Evolutionary conservation across 2,888 invertebrate species (phyloP), one percentile per base, ranked within the genome.

Genomic region (Luffia ferchaultella): DNA sequence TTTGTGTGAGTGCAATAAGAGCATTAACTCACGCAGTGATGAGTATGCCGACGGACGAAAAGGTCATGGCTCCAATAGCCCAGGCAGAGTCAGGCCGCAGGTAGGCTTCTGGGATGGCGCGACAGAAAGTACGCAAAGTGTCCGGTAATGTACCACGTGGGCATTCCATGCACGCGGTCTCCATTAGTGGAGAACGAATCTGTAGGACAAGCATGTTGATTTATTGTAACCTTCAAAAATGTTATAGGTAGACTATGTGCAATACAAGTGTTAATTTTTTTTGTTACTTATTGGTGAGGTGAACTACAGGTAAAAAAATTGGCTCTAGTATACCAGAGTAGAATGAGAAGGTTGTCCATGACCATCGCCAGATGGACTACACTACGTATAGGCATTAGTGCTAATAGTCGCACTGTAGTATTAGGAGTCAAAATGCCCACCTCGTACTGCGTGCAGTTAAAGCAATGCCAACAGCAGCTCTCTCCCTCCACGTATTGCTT

Each of bases 1-100:
- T n/a, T n/a, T n/a, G n/a, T n/a, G n/a, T n/a, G n/a, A n/a, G n/a
- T n/a, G n/a, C n/a, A n/a, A n/a, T n/a, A n/a, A n/a, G n/a, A n/a
- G n/a, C n/a, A n/a, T n/a, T n/a, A 30, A 85, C 86, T 75, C 77
- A 88, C 73, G 89, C 73, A 42, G 91, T 96, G 54, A 95, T 86
- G 49, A 95, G 73, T 57, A 96, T 93, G 16, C 98, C 97, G 0
- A 91, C 88, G 7, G 93, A 89, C 30, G 95, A 93, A 67, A 96
- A 90, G 9, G 92, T 88, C 93, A 97, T 95, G 12, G 96, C 96
- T 0, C 94, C 96, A 53, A 97, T 95, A 2, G 96, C 96, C 91
- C 96, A 95, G 46, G 92, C 93, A 55, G 95, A 94, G 67, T 92
- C 92, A 12, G 91, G 89, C 17, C 90, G 85, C 53, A 95, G 85